Conservation (phyloP, 2,888 invertebrate species). For the Cryptophagus acutangulus region DNA sequence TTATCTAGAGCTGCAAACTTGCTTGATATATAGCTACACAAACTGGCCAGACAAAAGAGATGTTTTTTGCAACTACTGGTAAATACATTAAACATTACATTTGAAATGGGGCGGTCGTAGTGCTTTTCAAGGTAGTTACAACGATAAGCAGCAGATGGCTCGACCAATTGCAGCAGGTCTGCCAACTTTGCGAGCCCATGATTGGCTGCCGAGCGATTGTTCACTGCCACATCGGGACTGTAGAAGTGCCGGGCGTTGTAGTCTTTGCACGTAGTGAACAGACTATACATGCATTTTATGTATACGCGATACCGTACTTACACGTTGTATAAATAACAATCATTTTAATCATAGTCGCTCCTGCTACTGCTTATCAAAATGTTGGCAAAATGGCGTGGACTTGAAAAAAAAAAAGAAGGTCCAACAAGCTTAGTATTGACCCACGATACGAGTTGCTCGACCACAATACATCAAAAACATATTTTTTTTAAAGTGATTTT, state of each 20-base stretch:
- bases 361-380: no score
- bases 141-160: conserved; percentile 25
- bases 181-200: not conserved
- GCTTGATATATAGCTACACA: conserved; percentile 38
- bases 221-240: not conserved
- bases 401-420: no score
- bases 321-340: no score
- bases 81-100: conserved; percentile 47
- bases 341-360: no score
- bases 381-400: no score
- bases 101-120: conserved; percentile 38
- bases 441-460: no score
- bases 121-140: conserved; percentile 40
- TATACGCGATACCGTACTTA: no score
- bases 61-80: conserved; percentile 40
- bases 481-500: no score
- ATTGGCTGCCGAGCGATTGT: conserved; percentile 3
- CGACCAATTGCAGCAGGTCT: conserved; percentile 27
- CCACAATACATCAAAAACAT: no score
- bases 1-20: conserved; percentile 13
- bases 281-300: no score
- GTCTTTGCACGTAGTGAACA: no score
- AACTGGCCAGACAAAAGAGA: conserved; percentile 41
- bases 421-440: no score
- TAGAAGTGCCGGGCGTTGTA: conserved; percentile 4